Evolutionary conservation across 2,113 vertebrate species (phyloP).

Genomic region (Thamnophis sirtalis): DNA sequence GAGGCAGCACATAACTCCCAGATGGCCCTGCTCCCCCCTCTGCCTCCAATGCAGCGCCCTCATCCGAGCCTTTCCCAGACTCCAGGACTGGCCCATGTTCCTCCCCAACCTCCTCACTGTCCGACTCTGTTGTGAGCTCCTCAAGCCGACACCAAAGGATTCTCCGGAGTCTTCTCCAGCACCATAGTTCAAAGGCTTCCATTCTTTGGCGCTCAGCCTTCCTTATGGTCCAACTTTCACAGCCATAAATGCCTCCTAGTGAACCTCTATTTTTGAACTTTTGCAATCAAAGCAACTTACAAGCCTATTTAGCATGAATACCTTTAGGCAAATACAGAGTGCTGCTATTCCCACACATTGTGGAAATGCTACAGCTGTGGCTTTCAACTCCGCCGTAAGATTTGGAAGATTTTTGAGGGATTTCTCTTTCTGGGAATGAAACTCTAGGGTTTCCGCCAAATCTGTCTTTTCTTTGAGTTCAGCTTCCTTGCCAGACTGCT

Average conservation of each 20-base stretch:
- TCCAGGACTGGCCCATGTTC: too few relatives aligned
- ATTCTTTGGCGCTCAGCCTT: too few relatives aligned
- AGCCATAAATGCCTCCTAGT: neutral
- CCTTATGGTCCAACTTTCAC: too few relatives aligned
- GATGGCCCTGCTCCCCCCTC: too few relatives aligned
- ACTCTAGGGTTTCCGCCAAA: accelerated
- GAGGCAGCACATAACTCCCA: too few relatives aligned
- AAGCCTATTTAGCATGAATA: neutral
- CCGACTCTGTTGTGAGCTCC: too few relatives aligned
- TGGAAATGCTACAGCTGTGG: neutral
- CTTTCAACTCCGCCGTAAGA: neutral
- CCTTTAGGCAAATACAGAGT: neutral
- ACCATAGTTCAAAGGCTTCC: too few relatives aligned
- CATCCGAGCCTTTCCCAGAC: too few relatives aligned
- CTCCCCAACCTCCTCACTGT: too few relatives aligned
- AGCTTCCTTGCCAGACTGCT: neutral
- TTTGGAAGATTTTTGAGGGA: neutral
- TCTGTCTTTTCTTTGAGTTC: accelerated
- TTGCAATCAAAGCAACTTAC: neutral
- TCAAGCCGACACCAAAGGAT: too few relatives aligned
- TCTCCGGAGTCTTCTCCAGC: too few relatives aligned
- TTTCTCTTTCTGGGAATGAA: neutral
- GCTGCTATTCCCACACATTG: neutral
- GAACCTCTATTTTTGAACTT: neutral
- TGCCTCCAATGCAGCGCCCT: too few relatives aligned